Percentiles rank a stretch among this genome's conserved stretches.
Evolutionary conservation across 2,797 vertebrate species (phyloP).

Genomic region (Rhinogobio ventralis): DNA sequence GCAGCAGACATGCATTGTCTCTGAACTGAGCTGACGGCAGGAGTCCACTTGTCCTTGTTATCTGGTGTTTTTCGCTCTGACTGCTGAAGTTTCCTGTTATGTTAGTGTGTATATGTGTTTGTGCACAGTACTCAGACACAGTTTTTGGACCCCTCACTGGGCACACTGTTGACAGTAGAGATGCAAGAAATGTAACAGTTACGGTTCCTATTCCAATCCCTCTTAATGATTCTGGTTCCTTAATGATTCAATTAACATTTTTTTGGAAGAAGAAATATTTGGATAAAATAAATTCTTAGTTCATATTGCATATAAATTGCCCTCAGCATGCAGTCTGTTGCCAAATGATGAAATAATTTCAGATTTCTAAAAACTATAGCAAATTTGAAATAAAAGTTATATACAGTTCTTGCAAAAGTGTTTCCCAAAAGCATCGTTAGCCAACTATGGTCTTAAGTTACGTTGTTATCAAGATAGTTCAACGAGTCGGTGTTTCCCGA

Average conservation of each 20-base stretch:
- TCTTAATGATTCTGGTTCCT: constrained; percentile 10
- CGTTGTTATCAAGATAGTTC: too few relatives aligned
- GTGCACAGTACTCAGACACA: constrained; percentile 42
- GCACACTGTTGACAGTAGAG: constrained; percentile 35
- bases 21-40: constrained; percentile 45
- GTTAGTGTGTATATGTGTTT: constrained; percentile 36
- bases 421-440: too few relatives aligned
- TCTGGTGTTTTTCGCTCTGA: constrained; percentile 43
- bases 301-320: background rate
- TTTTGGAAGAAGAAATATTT: constrained; percentile 18
- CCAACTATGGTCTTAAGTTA: too few relatives aligned
- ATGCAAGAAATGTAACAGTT: constrained; percentile 15
- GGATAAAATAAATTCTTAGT: background rate
- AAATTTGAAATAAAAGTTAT: background rate
- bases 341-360: background rate
- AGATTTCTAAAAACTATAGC: background rate
- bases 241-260: background rate
- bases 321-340: background rate
- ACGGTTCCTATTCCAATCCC: background rate
- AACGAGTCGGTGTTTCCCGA: too few relatives aligned
- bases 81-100: constrained; percentile 45
- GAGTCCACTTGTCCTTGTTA: constrained; percentile 55
- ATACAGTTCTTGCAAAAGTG: background rate
- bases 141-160: constrained; percentile 54
- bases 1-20: constrained; percentile 46